Evolutionary conservation across 2,113 vertebrate genomes (phyloP).

Genomic region (Circaetus cinerascens): DNA sequence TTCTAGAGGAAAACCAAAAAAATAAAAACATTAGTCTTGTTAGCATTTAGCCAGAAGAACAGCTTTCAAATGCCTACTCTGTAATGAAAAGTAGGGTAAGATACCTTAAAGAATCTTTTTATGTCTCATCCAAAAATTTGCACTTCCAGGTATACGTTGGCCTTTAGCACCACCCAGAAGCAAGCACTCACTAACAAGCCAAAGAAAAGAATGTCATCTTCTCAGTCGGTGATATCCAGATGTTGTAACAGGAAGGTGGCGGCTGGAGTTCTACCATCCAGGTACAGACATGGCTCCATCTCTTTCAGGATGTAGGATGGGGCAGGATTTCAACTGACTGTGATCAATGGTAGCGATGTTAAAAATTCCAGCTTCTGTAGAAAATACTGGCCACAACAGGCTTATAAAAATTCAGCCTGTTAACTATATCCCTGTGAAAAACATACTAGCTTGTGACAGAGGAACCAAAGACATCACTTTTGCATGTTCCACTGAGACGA

Average conservation of each 20-base stretch:
- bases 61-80: not conserved
- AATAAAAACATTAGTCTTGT: not conserved
- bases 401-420: not conserved
- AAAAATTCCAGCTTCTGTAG: not conserved
- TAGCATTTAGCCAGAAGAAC: not conserved
- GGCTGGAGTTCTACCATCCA: not conserved
- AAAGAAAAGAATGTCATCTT: not conserved
- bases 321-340: not conserved
- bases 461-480: not conserved
- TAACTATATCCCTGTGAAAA: not conserved
- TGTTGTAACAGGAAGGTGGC: not conserved
- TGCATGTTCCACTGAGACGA: not conserved
- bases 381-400: not conserved
- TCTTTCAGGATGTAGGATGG: not conserved
- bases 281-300: not conserved
- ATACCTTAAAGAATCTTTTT: not conserved
- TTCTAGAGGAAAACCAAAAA: not conserved
- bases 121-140: not conserved
- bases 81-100: not conserved
- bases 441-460: not conserved
- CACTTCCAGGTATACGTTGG: not conserved
- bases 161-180: not conserved
- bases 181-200: not conserved
- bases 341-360: rapidly evolving
- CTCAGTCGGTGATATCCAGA: not conserved